Conservation (phyloP, 1,140 invertebrate species). For the Cotesia glomerata region DNA sequence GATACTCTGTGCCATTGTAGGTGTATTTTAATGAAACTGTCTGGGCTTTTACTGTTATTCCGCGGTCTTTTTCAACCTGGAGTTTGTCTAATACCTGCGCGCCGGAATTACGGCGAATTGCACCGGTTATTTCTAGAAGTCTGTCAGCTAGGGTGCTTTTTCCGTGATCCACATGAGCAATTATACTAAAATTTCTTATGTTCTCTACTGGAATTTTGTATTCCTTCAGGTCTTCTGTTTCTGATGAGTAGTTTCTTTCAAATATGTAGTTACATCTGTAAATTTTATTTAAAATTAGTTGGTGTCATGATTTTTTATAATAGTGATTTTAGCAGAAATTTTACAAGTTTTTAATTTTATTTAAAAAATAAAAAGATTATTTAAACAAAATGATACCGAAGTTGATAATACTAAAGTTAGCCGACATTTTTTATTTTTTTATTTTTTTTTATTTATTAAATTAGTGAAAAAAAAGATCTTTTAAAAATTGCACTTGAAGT, state of each 20-base stretch:
- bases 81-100: conserved; percentile 87
- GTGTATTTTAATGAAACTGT: conserved; percentile 88
- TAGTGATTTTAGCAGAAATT: no score
- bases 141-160: conserved; percentile 96
- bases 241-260: conserved; percentile 35
- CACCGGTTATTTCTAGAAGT: conserved; percentile 88
- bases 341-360: no score
- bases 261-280: conserved; percentile 6
- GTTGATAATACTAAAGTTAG: no score
- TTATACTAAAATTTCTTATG: conserved; percentile 94
- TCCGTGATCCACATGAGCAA: conserved; percentile 98
- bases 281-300: no score
- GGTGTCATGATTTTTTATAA: no score
- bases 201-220: conserved; percentile 68
- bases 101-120: conserved; percentile 73
- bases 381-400: no score
- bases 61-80: conserved; percentile 91
- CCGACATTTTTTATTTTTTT: no score
- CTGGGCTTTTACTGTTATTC: conserved; percentile 98
- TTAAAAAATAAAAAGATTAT: no score
- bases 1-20: conserved; percentile 72
- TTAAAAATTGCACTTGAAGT: no score
- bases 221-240: conserved; percentile 35
- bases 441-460: no score
- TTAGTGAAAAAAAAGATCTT: no score